These are phyloP conservation scores for Takifugu flavidus DNA, from an alignment of 2,113 vertebrate species.

Conservation along the genomic window DNA sequence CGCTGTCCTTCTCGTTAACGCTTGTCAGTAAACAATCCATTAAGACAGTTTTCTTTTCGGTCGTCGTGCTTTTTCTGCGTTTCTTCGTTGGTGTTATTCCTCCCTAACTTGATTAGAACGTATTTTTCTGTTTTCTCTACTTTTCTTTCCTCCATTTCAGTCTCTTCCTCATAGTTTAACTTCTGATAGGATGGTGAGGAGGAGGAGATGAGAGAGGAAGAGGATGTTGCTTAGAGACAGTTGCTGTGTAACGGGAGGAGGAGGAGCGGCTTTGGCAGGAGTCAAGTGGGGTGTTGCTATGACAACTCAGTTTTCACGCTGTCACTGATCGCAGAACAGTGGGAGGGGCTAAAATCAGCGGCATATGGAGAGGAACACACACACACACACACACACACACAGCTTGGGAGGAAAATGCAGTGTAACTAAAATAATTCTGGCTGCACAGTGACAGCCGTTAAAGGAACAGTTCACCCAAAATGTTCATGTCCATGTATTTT, in stretches of 20 bases:
- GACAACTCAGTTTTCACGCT: constrained; percentile 61
- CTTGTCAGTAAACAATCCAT: too few relatives aligned
- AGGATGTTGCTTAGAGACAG: constrained; percentile 51
- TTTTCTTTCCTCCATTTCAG: not conserved
- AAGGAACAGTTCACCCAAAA: not conserved
- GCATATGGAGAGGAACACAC: constrained; percentile 40
- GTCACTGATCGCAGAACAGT: constrained; percentile 51
- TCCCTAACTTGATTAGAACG: too few relatives aligned
- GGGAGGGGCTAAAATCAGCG: constrained; percentile 39
- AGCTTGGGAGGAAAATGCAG: constrained; percentile 11
- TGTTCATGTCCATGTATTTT: too few relatives aligned
- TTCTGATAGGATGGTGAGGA: not conserved
- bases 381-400: constrained; percentile 1
- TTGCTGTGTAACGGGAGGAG: constrained; percentile 45
- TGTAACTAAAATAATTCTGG: constrained; percentile 14
- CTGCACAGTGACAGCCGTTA: not conserved
- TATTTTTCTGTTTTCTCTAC: too few relatives aligned
- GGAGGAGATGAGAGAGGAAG: not conserved
- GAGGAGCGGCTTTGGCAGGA: constrained; percentile 22
- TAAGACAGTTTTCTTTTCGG: too few relatives aligned
- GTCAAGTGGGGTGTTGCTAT: constrained; percentile 64
- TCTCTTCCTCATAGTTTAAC: not conserved
- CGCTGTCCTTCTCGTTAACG: too few relatives aligned
- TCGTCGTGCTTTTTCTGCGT: too few relatives aligned
- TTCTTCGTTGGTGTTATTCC: too few relatives aligned